Base-by-base conservation (phyloP, 2,113 vertebrate species). In the Heterochromis multidens region DNA sequence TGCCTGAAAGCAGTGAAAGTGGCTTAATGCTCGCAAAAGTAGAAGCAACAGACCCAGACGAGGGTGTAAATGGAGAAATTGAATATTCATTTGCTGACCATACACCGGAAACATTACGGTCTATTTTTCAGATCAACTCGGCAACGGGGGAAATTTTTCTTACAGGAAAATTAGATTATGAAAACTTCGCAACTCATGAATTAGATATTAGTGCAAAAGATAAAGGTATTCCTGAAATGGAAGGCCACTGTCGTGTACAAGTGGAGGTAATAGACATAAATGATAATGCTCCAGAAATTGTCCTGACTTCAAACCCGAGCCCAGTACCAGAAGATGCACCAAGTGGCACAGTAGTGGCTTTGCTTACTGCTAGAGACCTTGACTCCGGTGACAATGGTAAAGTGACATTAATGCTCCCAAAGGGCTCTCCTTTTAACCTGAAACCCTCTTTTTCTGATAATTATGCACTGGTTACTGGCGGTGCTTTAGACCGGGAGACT, bases 361-460 rank as follows among this genome's bases (percentile, higher is more conserved):
- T 96, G 35, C 90, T 96, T 35, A 94, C 84, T 76, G 92, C 90
- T 0, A 83, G 90, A 60, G 95, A 96, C 23, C 70, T 93, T 23
- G 95, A 96, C 21, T 91, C 94, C 0, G 92, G 85, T 31, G 83
- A 93, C 14, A 96, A 96, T n/a, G 93, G 93, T 0, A 94, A 93
- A 88, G 93, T 96, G 1, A 82, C 79, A 12, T 92, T 98, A 79
- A 87, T 89, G 6, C 92, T 98, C 16, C 87, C 93, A 6, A 94
- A 95, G 0, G 61, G 90, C 1, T 93, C 96, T 52, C 97, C 97
- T 4, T 99, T 99, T 91, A 93, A 88, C 63, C 89, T 94, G 19
- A 97, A 95, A 83, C 91, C 92, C 0, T 96, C 97, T 0, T 96
- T 97, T 83, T 96, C 97, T 74, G 96, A 98, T 85, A 97, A 98